A percentile compares a stretch with the other conserved stretches of the same genome.
These are phyloP conservation scores for Euwallacea fornicatus DNA, from an alignment of 1,140 invertebrate species.

Conservation along the genomic window DNA sequence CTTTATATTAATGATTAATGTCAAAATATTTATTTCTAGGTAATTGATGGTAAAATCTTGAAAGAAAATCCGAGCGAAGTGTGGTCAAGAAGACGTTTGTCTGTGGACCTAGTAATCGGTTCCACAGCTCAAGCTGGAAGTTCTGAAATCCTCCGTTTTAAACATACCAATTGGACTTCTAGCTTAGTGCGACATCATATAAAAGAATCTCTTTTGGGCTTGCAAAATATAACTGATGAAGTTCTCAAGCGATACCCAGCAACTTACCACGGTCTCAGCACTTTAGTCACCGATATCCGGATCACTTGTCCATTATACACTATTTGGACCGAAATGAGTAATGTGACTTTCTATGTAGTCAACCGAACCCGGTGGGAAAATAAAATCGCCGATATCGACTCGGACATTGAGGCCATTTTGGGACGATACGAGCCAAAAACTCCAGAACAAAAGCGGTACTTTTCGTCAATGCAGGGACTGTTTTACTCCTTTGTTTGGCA, in stretches of 20 bases:
- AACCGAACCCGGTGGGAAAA: conserved; percentile 61
- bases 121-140: conserved; percentile 71
- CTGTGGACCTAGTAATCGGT: conserved; percentile 67
- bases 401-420: conserved; percentile 76
- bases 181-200: conserved; percentile 65
- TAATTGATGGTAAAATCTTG: conserved; percentile 67
- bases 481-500: conserved; percentile 81
- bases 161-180: conserved; percentile 64
- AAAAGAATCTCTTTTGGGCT: conserved; percentile 65
- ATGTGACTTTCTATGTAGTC: conserved; percentile 73
- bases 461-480: conserved; percentile 76
- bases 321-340: conserved; percentile 60
- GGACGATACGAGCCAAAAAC: conserved; percentile 71
- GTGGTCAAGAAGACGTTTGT: conserved; percentile 57
- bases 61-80: conserved; percentile 64
- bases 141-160: conserved; percentile 59
- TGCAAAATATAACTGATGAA: conserved; percentile 61
- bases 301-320: conserved; percentile 76
- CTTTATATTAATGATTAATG: too few species aligned
- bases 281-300: conserved; percentile 77
- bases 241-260: conserved; percentile 66
- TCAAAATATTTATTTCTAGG: conserved; percentile 16
- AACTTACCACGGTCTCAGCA: conserved; percentile 65
- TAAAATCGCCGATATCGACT: conserved; percentile 63
- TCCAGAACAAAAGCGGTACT: conserved; percentile 70